A percentile compares a stretch with the other conserved stretches of the same genome.
Evolutionary conservation across 2,113 vertebrate genomes (phyloP).

Genomic region (Capricornis sumatraensis): DNA sequence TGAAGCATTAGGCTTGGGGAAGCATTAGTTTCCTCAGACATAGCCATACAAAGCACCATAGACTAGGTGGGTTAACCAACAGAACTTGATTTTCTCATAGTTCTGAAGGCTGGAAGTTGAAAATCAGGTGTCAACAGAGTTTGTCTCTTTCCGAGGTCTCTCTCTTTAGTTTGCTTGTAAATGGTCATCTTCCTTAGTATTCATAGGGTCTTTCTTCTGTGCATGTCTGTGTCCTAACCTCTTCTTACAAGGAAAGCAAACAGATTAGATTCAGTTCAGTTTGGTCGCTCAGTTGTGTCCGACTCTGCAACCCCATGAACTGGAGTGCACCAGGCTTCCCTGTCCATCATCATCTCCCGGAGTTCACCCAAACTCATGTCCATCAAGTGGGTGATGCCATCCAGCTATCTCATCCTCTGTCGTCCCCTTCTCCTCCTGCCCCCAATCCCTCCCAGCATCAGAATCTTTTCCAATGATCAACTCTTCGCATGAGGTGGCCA

Average conservation of each 20-base stretch:
- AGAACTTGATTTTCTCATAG: neutral
- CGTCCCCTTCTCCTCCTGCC: too few relatives aligned
- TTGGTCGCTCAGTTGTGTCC: too few relatives aligned
- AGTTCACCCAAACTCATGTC: too few relatives aligned
- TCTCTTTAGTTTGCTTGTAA: neutral
- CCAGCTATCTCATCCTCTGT: too few relatives aligned
- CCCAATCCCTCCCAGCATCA: too few relatives aligned
- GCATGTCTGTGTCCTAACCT: neutral
- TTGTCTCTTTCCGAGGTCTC: neutral
- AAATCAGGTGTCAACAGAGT: neutral
- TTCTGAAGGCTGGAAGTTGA: neutral
- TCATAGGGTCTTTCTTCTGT: neutral
- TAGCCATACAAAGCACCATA: neutral
- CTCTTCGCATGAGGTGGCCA: too few relatives aligned
- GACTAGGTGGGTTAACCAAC: neutral
- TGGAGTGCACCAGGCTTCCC: too few relatives aligned
- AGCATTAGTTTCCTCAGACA: neutral
- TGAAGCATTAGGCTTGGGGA: neutral
- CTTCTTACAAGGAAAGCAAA: neutral
- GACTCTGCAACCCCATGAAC: too few relatives aligned
- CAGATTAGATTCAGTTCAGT: too few relatives aligned
- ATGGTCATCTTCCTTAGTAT: neutral
- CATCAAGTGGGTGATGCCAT: too few relatives aligned
- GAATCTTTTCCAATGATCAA: too few relatives aligned
- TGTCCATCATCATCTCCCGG: too few relatives aligned